These are phyloP conservation scores for Silurus lanzhouensis DNA, from an alignment of 2,797 vertebrate species.

Conservation along the genomic window DNA sequence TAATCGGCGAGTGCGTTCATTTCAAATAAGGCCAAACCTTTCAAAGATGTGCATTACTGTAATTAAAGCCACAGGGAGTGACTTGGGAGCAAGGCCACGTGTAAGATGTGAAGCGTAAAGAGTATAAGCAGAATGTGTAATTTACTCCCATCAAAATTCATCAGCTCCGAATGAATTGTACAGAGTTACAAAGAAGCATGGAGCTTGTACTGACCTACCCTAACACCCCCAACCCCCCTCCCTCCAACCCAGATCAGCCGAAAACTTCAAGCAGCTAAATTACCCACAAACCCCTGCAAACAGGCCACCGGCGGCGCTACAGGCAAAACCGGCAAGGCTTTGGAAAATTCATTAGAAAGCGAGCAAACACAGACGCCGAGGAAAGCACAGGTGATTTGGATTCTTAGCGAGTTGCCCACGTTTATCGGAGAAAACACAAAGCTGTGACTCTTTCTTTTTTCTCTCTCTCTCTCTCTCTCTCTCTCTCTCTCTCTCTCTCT, in stretches of 20 bases:
- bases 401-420: slow-evolving; percentile 50
- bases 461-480: slow-evolving; percentile 35
- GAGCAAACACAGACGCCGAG: background rate
- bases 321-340: background rate
- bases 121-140: slow-evolving; percentile 30
- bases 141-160: slow-evolving; percentile 21
- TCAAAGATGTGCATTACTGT: slow-evolving; percentile 16
- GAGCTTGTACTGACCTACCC: slow-evolving; percentile 12
- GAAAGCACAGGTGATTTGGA: slow-evolving; percentile 53
- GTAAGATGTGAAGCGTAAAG: slow-evolving; percentile 15
- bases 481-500: slow-evolving; percentile 5
- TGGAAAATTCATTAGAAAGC: slow-evolving; percentile 3
- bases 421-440: slow-evolving; percentile 53
- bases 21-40: slow-evolving; percentile 27
- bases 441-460: slow-evolving; percentile 53
- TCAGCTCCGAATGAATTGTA: background rate
- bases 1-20: slow-evolving; percentile 6
- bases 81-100: slow-evolving; percentile 17
- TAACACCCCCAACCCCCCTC: no score
- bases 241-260: background rate
- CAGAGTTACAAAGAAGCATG: slow-evolving; percentile 5
- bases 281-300: slow-evolving; percentile 18
- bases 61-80: slow-evolving; percentile 40
- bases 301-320: slow-evolving; percentile 5
- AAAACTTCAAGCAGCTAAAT: slow-evolving; percentile 28